Evolutionary conservation across 37 sponge, comb jelly and placozoan species (phyloP), one percentile per base, ranked within the genome.

Genomic region (Diacarnus erythraeanus): DNA sequence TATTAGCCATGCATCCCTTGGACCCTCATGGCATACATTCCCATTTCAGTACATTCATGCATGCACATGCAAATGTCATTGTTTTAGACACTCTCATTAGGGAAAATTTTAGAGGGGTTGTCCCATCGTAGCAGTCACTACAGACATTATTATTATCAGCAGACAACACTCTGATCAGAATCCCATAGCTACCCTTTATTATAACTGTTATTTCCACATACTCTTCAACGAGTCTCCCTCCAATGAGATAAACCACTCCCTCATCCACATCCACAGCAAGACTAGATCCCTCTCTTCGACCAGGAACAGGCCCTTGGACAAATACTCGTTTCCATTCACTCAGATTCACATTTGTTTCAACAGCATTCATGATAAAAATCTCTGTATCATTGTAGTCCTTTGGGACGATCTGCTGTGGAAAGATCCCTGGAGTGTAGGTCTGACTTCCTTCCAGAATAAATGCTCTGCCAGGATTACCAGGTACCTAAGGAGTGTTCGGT

Each of bases 161-260:
- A n/a, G n/a, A n/a, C n/a, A n/a, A n/a, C n/a, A n/a, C n/a, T n/a
- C n/a, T n/a, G n/a, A n/a, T n/a, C n/a, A n/a, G n/a, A n/a, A n/a
- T n/a, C n/a, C n/a, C n/a, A n/a, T n/a, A n/a, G n/a, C n/a, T n/a
- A n/a, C n/a, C n/a, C n/a, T n/a, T n/a, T n/a, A n/a, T 12, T 47
- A 47, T 15, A 47, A 47, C 12, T 47, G 6, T 47, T 12, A 47
- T 47, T 12, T 47, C 12, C 21, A 35, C 82, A 77, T 65, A 81
- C 90, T 42, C 30, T 0, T 70, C 78, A 4, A 77, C 42, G 0
- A 23, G 20, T 34, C 72, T 72, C 40, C 92, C 92, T 66, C 92
- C 92, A 76, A 76, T 82, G 57, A 87, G 30, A 67, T 77, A 77
- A 23, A 77, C 65, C 43, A 10, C 65, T 25, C 65, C 77, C 8